phyloP scores from a whole-genome alignment of 2,113 vertebrate species.

The Scolopax mira region DNA sequence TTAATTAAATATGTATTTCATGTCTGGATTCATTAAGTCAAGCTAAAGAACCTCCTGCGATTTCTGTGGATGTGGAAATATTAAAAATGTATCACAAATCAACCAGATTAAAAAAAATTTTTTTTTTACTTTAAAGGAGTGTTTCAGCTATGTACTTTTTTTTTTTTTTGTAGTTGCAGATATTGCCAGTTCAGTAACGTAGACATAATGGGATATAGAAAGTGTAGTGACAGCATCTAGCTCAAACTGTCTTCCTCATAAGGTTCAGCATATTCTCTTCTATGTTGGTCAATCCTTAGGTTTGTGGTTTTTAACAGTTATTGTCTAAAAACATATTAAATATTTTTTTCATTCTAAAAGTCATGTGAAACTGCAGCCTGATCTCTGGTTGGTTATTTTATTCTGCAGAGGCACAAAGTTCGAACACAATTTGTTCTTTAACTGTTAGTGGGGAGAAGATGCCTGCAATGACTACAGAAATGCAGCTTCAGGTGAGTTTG shows the following conservation, averaged over 20 bases:
- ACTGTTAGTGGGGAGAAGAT: slow-evolving; percentile 77
- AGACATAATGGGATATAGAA: not conserved
- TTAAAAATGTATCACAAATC: not conserved
- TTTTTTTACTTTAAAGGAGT: not conserved
- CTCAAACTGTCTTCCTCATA: not conserved
- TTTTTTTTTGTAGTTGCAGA: not conserved
- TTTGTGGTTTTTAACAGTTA: not conserved
- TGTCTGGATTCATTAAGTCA: not conserved
- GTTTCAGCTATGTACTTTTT: not conserved
- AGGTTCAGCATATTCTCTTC: not conserved
- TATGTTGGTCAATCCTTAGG: not conserved
- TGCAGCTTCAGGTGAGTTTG: slow-evolving; percentile 84
- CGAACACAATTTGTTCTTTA: slow-evolving; percentile 64
- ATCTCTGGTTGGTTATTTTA: not conserved
- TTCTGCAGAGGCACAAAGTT: slow-evolving; percentile 50
- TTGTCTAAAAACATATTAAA: not conserved
- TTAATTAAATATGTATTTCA: not conserved
- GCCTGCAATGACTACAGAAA: slow-evolving; percentile 81
- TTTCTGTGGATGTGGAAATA: not conserved
- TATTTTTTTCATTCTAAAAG: not conserved
- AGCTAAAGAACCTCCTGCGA: not conserved
- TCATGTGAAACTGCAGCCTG: not conserved
- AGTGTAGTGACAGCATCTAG: not conserved
- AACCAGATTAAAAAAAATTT: not conserved
- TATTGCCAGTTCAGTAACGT: not conserved